Percentiles rank a stretch among this genome's conserved stretches.
phyloP scores from a whole-genome alignment of 2,888 invertebrate species.

The Netelia inedita region DNA sequence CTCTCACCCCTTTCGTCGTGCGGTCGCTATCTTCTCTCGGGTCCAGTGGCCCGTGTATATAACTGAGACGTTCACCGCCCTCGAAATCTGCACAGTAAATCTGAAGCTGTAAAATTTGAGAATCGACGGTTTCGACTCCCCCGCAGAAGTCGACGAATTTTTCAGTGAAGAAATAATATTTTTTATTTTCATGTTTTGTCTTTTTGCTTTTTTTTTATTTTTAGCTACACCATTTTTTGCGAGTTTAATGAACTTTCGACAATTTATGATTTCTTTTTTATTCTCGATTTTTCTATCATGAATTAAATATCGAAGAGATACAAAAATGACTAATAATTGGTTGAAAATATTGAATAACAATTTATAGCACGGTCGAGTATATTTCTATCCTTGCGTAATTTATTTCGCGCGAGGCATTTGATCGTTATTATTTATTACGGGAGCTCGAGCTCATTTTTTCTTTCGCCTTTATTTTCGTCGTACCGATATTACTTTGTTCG shows the following conservation, averaged over 20 bases:
- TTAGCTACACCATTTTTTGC: neutral
- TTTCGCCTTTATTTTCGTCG: neutral
- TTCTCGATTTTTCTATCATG: neutral
- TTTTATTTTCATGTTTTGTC: neutral
- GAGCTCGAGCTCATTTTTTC: neutral
- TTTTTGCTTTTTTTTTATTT: neutral
- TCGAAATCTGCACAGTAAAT: conserved; percentile 44
- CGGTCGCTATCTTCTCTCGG: conserved; percentile 33
- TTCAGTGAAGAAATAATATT: neutral
- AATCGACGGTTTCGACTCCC: conserved; percentile 46
- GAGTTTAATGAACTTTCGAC: neutral
- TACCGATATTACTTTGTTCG: neutral
- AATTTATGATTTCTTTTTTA: neutral
- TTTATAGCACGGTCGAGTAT: neutral
- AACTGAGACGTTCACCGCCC: conserved; percentile 21
- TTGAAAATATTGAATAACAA: neutral
- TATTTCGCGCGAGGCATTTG: neutral
- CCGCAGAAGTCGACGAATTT: conserved; percentile 24
- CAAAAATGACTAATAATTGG: neutral
- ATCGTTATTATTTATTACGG: neutral
- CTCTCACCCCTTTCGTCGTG: conserved; percentile 34
- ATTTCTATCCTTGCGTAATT: neutral
- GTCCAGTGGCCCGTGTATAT: neutral
- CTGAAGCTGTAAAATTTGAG: conserved; percentile 51
- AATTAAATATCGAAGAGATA: neutral